Evolutionary conservation across 2,888 invertebrate genomes (phyloP), one percentile per base, ranked within the genome.

Genomic region (Lamproptera curius): DNA sequence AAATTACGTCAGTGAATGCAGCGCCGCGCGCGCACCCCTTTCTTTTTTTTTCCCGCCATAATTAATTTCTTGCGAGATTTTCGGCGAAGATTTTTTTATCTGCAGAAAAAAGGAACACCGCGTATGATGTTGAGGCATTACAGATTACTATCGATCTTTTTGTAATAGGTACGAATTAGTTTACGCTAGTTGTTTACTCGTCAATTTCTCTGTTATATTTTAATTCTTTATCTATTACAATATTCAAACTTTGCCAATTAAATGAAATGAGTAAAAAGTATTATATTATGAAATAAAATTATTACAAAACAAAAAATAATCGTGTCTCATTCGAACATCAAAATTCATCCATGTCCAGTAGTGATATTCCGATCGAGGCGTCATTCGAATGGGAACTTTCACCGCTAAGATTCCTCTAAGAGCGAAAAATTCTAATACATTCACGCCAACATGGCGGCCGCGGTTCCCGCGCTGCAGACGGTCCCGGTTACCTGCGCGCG

Each of bases 401-500:
- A 52, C 74, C 57, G 70, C 62, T 76, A 73, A 80, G 83, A 84
- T 67, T 82, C 81, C 65, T 68, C 70, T 80, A 70, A 77, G 81
- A 81, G 67, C 65, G 62, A n/a, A 65, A 67, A 65, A 69, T 75
- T 75, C 73, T 75, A 72, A 76, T 66, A 62, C 61, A 66, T 64
- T 58, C 63, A 63, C 60, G 53, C 66, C 66, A 65, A 64, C 67
- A 65, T 80, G 77, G 62, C 67, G 68, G 62, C 67, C 53, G 68
- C 67, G 68, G 74, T 73, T 73, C 62, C 69, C 70, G 70, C 60
- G 63, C 61, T 62, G 69, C 73, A 73, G 72, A 72, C 20, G 79
- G 73, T 81, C 83, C 84, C 76, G 70, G 78, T 81, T 86, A 85
- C 85, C 85, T 85, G 84, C 82, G 83, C 54, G 73, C 76, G 66